Evolutionary conservation across 2,113 vertebrate species (phyloP).

Genomic region (Nothobranchius kuhntae): DNA sequence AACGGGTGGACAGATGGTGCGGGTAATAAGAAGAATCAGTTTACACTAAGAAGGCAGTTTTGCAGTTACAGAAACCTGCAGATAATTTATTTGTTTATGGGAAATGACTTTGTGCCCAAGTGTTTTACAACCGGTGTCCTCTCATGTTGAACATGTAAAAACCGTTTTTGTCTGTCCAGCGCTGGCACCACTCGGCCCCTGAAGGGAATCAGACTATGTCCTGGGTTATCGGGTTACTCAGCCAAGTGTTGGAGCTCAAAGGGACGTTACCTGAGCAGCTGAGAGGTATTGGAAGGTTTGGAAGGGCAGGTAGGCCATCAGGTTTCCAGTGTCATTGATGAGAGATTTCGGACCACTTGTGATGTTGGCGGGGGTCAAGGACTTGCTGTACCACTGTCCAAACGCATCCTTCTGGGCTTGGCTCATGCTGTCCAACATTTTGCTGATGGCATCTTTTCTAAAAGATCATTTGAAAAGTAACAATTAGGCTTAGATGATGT

Average conservation of each 20-base stretch:
- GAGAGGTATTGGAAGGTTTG: slow-evolving; percentile 81
- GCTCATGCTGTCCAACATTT: slow-evolving; percentile 61
- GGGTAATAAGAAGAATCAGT: no score
- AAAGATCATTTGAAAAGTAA: neutral
- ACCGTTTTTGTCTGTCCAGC: slow-evolving; percentile 38
- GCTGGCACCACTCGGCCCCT: slow-evolving; percentile 5
- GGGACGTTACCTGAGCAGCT: slow-evolving; percentile 82
- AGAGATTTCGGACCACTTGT: slow-evolving; percentile 59
- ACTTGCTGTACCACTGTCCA: slow-evolving; percentile 75
- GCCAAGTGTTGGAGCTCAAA: slow-evolving; percentile 68
- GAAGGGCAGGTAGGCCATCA: slow-evolving; percentile 82
- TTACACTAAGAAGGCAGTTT: no score
- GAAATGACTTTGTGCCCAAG: no score
- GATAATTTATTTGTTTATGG: no score
- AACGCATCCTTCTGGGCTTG: slow-evolving; percentile 74
- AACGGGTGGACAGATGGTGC: no score
- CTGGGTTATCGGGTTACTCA: slow-evolving; percentile 60
- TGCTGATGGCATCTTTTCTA: slow-evolving; percentile 74
- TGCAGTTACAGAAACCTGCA: no score
- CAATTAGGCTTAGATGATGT: no score
- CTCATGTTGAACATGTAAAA: neutral
- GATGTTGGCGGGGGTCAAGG: slow-evolving; percentile 51
- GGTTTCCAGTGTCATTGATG: slow-evolving; percentile 76
- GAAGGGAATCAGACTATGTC: slow-evolving; percentile 32
- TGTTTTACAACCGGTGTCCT: no score